Conservation (phyloP, 2,113 vertebrate genomes). For the Xenopus borealis region DNA sequence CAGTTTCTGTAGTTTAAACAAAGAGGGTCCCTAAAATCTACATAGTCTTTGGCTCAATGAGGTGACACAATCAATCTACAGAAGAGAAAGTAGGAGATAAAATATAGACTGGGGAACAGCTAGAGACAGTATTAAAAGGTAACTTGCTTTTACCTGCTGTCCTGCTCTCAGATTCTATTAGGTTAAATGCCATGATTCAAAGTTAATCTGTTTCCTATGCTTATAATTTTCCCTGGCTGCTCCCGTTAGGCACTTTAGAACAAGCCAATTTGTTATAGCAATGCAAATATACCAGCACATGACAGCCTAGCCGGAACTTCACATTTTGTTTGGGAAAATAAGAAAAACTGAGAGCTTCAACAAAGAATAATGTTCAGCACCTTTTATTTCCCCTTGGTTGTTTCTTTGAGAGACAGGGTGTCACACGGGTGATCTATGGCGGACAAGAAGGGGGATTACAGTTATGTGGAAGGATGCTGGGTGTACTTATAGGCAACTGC, state of each 20-base stretch:
- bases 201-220: neutral
- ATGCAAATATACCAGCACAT: neutral
- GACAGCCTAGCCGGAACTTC: neutral
- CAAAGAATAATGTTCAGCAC: neutral
- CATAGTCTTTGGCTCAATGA: too few relatives aligned
- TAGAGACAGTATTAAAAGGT: neutral
- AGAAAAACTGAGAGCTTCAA: neutral
- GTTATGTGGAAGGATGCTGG: neutral
- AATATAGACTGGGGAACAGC: too few relatives aligned
- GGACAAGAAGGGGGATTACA: constrained; percentile 21
- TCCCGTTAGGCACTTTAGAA: neutral
- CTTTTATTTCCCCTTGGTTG: neutral
- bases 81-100: too few relatives aligned
- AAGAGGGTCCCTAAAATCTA: too few relatives aligned
- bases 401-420: neutral
- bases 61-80: too few relatives aligned
- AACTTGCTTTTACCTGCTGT: neutral
- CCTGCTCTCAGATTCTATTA: neutral
- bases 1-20: too few relatives aligned
- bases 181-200: neutral
- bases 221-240: too few relatives aligned
- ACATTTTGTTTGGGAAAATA: neutral
- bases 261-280: neutral
- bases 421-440: constrained; percentile 18
- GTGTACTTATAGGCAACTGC: neutral